Percentiles rank a stretch among this genome's conserved stretches.
phyloP scores from a whole-genome alignment of 2,888 invertebrate species.

The Drosophila paramelanica region DNA sequence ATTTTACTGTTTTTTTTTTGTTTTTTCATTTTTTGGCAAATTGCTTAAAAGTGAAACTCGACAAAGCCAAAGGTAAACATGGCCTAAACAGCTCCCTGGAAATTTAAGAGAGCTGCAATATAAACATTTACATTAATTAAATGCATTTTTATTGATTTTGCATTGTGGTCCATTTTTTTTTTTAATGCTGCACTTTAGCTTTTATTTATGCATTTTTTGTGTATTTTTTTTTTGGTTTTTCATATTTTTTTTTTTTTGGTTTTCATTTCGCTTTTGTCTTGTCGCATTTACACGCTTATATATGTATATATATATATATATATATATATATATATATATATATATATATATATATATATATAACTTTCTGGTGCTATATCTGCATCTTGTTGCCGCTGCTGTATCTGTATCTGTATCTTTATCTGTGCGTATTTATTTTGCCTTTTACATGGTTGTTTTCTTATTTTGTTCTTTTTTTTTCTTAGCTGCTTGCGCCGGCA shows the following conservation, averaged over 20 bases:
- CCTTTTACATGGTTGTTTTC: constrained; percentile 50
- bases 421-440: constrained; percentile 74
- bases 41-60: constrained; percentile 69
- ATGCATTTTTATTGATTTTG: constrained; percentile 55
- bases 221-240: constrained; percentile 4
- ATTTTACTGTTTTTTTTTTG: not conserved
- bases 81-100: constrained; percentile 54
- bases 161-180: constrained; percentile 27
- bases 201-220: constrained; percentile 59
- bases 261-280: constrained; percentile 54
- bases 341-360: not conserved
- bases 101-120: constrained; percentile 19
- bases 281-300: constrained; percentile 9
- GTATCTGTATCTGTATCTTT: constrained; percentile 53
- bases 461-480: constrained; percentile 4
- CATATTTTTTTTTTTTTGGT: not conserved
- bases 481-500: constrained; percentile 45
- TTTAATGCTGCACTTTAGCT: constrained; percentile 39
- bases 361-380: constrained; percentile 16
- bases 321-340: constrained; percentile 2
- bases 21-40: constrained; percentile 14
- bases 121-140: constrained; percentile 56
- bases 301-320: not conserved
- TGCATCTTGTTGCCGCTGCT: not conserved
- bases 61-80: constrained; percentile 21